These are phyloP conservation scores for Meiosimyza platycephala DNA, from an alignment of 2,888 invertebrate species.

Conservation along the genomic window DNA sequence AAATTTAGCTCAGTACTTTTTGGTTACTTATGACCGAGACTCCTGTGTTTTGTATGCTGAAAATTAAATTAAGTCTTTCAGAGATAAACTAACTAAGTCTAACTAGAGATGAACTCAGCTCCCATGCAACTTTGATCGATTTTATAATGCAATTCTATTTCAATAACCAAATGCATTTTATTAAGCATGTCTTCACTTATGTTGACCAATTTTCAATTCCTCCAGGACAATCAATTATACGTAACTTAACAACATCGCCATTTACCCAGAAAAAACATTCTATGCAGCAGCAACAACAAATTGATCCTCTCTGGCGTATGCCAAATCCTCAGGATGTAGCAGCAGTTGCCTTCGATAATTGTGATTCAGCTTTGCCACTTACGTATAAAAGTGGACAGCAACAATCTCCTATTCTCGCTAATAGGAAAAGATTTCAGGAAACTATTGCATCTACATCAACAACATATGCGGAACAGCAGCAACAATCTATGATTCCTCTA, in stretches of 20 bases:
- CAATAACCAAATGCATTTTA: neutral
- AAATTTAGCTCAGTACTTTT: too few relatives aligned
- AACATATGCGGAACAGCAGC: conserved; percentile 37
- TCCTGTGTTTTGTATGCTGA: too few relatives aligned
- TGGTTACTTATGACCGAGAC: too few relatives aligned
- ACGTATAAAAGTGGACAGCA: conserved; percentile 34
- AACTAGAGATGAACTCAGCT: too few relatives aligned
- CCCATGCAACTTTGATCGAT: too few relatives aligned
- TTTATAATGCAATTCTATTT: neutral
- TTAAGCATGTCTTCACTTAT: neutral
- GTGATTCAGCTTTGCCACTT: conserved; percentile 40
- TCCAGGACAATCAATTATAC: conserved; percentile 64
- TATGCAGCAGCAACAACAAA: conserved; percentile 47
- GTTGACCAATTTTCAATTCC: conserved; percentile 14
- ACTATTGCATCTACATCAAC: conserved; percentile 45
- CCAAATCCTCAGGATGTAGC: conserved; percentile 41
- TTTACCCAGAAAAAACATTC: conserved; percentile 65
- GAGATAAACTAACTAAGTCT: too few relatives aligned
- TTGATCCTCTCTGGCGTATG: conserved; percentile 51
- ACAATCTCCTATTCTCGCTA: conserved; percentile 42
- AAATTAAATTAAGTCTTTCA: too few relatives aligned
- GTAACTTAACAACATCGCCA: conserved; percentile 65
- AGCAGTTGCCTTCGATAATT: conserved; percentile 43
- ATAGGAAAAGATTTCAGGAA: conserved; percentile 54
- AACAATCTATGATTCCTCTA: conserved; percentile 47